Percentiles rank a stretch among this genome's conserved stretches.
These are phyloP conservation scores for Tragelaphus imberbis DNA, from an alignment of 2,113 vertebrate genomes.

Conservation along the genomic window DNA sequence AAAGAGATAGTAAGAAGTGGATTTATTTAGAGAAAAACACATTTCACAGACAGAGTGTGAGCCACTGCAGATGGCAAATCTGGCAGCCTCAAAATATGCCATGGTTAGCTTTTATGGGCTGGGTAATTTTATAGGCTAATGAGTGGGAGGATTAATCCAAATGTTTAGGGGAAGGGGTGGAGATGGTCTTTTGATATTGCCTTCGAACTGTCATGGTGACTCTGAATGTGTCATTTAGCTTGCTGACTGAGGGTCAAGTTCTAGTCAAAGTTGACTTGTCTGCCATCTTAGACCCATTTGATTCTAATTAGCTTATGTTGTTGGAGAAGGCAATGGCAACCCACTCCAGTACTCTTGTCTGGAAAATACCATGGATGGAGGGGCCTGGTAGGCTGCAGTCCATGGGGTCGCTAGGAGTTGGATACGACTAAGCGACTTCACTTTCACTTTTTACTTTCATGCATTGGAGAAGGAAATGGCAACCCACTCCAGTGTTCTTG, in stretches of 20 bases:
- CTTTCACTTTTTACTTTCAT: no score
- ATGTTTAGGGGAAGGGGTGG: neutral
- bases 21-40: neutral
- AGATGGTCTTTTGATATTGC: neutral
- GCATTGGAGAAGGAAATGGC: neutral
- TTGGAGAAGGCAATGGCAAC: neutral
- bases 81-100: neutral
- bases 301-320: neutral
- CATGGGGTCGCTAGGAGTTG: no score
- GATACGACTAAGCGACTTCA: no score
- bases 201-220: neutral
- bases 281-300: neutral
- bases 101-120: neutral
- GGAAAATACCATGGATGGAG: no score
- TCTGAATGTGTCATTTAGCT: neutral
- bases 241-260: neutral
- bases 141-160: neutral
- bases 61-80: neutral
- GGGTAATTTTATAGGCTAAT: neutral
- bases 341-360: no score
- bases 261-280: neutral
- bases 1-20: neutral
- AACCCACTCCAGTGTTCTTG: no score
- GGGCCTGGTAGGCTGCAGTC: no score
- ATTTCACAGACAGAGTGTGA: neutral